Evolutionary conservation across 2,888 invertebrate species (phyloP).

Genomic region (Ceramica pisi): DNA sequence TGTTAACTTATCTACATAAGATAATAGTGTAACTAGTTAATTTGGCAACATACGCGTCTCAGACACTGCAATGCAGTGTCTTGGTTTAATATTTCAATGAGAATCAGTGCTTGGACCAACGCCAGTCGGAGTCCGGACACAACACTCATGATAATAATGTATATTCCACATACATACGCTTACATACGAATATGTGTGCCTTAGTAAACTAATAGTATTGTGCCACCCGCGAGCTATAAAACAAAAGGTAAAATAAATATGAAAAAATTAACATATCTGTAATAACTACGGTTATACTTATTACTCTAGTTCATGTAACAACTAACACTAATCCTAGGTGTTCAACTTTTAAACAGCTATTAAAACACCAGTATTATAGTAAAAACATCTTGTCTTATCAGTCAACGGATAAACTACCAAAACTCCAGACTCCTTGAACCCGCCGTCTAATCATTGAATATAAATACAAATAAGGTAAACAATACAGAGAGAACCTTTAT

Average conservation of each 20-base stretch:
- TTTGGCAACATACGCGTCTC: constrained; percentile 79
- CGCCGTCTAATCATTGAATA: constrained; percentile 54
- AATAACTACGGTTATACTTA: constrained; percentile 20
- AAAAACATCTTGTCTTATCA: constrained; percentile 23
- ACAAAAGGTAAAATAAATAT: constrained; percentile 38
- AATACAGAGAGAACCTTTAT: constrained; percentile 56
- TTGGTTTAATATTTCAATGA: constrained; percentile 91
- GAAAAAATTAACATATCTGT: constrained; percentile 18
- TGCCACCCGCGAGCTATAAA: constrained; percentile 25
- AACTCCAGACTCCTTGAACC: constrained; percentile 38
- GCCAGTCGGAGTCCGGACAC: constrained; percentile 79
- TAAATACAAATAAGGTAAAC: constrained; percentile 65
- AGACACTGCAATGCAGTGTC: constrained; percentile 86
- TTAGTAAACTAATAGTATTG: constrained; percentile 49
- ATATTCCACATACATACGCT: constrained; percentile 56
- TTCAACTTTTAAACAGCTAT: constrained; percentile 27
- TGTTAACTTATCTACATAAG: constrained; percentile 5
- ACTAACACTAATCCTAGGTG: constrained; percentile 15
- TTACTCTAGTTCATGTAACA: constrained; percentile 33
- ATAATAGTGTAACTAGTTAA: constrained; percentile 68
- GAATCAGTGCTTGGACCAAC: constrained; percentile 84
- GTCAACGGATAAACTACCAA: constrained; percentile 19
- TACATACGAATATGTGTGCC: constrained; percentile 19
- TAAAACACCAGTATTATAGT: constrained; percentile 21
- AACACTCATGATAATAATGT: constrained; percentile 70